These are phyloP conservation scores for Alviniconcha marisindica DNA, from an alignment of 1,140 invertebrate species.

Conservation along the genomic window DNA sequence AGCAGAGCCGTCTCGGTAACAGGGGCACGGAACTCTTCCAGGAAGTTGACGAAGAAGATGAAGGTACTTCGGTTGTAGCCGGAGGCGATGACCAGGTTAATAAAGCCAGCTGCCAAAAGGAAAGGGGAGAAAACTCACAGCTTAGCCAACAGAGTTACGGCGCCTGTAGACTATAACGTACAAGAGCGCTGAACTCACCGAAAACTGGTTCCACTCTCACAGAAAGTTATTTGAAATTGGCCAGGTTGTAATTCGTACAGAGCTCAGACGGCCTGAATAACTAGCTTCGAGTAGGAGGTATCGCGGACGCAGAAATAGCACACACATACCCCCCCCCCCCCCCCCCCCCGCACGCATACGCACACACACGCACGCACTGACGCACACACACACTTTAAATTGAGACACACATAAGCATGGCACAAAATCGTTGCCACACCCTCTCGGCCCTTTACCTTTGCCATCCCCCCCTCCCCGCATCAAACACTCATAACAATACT, in stretches of 20 bases:
- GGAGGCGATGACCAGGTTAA: slow-evolving; percentile 25
- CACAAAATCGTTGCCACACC: background rate
- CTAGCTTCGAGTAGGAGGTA: background rate
- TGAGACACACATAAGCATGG: background rate
- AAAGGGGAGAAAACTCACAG: background rate
- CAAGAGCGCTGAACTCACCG: no score
- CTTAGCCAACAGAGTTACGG: background rate
- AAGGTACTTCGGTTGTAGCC: slow-evolving; percentile 33
- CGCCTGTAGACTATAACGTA: no score
- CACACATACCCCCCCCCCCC: background rate
- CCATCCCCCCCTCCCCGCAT: no score
- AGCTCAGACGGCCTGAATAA: background rate
- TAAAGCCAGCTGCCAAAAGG: slow-evolving; percentile 8
- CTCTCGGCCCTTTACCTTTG: no score
- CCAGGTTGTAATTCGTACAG: background rate
- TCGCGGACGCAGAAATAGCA: background rate
- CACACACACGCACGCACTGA: background rate
- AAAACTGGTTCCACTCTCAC: no score
- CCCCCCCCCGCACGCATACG: background rate
- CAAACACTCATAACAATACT: background rate
- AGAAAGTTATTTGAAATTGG: no score
- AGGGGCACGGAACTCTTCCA: slow-evolving; percentile 30
- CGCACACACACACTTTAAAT: background rate
- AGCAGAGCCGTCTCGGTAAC: slow-evolving; percentile 34
- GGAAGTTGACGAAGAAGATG: slow-evolving; percentile 34